Conservation (phyloP, 2,797 vertebrate species). For the Podarcis lilfordi region DNA sequence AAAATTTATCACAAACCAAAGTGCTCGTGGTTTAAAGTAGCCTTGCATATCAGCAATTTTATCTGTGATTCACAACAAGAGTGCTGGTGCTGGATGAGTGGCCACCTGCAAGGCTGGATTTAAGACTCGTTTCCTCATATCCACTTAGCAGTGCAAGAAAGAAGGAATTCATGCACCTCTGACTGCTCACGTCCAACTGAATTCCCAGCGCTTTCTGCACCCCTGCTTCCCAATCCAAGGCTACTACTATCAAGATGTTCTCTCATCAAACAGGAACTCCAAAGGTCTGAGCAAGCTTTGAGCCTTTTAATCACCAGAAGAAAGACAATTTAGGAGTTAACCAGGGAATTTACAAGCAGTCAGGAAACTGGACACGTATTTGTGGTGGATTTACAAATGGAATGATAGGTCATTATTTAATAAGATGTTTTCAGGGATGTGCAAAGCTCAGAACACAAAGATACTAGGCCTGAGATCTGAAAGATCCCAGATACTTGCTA, state of each 20-base stretch:
- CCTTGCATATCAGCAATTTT: neutral
- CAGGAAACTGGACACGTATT: neutral
- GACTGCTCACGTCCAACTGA: neutral
- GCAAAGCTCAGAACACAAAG: neutral
- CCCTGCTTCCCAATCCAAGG: neutral
- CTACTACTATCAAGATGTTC: neutral
- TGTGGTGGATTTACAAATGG: neutral
- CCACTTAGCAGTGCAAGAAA: neutral
- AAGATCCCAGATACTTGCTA: accelerated
- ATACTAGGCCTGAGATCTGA: neutral
- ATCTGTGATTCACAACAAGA: neutral
- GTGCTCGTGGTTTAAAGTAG: neutral
- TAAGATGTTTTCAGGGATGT: neutral
- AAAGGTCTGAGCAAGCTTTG: neutral
- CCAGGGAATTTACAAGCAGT: neutral
- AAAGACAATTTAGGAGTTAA: neutral
- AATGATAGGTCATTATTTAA: neutral
- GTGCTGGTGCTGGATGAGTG: neutral
- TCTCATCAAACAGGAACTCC: neutral
- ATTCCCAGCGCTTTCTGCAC: neutral
- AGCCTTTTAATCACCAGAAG: neutral
- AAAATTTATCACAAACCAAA: neutral
- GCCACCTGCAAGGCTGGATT: neutral
- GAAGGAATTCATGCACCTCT: neutral
- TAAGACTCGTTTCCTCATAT: neutral